These are phyloP conservation scores for Cephonodes hylas DNA, from an alignment of 2,888 invertebrate genomes.

Conservation along the genomic window DNA sequence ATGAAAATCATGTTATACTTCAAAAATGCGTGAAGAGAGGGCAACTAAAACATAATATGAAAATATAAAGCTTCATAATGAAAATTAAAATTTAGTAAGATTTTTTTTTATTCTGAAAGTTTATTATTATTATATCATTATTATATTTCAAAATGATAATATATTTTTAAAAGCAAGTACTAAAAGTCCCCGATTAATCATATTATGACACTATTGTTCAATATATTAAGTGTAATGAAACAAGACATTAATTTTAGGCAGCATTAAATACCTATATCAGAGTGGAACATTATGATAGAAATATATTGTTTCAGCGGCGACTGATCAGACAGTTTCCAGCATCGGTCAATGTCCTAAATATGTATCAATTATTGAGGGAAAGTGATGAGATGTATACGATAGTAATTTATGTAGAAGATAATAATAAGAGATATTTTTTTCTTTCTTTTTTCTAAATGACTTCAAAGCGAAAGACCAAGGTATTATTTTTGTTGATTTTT, in stretches of 20 bases:
- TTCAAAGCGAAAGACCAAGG: no score
- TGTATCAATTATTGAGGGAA: neutral
- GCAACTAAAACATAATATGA: no score
- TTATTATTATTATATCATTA: no score
- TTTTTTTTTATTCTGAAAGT: no score
- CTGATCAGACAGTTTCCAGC: neutral
- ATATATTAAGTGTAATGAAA: neutral
- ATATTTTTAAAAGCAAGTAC: neutral
- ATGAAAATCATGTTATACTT: no score
- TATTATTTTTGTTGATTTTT: no score
- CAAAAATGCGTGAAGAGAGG: no score
- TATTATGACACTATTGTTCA: neutral
- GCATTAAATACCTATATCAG: slow-evolving; percentile 21
- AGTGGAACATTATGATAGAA: neutral
- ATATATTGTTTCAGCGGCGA: neutral
- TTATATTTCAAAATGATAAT: neutral
- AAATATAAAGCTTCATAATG: no score
- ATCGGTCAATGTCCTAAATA: neutral
- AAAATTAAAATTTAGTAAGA: no score
- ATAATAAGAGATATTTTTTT: neutral
- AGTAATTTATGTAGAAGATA: neutral
- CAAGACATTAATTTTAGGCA: slow-evolving; percentile 35
- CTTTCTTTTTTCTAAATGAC: no score
- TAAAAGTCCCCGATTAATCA: neutral
- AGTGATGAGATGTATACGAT: neutral